Conservation (phyloP, 2,888 invertebrate genomes). For the Pomacea canaliculata region DNA sequence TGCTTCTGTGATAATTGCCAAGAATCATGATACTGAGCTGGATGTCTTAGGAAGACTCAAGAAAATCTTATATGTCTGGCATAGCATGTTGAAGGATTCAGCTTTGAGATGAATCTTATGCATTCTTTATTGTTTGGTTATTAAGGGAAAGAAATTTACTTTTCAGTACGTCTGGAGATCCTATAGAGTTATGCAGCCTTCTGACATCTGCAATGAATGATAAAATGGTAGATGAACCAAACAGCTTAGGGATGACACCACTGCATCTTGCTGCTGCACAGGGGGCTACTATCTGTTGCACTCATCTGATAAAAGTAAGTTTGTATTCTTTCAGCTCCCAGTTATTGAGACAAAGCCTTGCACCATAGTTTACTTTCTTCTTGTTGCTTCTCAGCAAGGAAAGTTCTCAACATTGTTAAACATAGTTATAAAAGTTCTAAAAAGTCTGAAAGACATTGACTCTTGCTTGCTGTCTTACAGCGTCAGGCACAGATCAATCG, state of each 20-base stretch:
- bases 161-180: slow-evolving; percentile 62
- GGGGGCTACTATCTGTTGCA: slow-evolving; percentile 72
- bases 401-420: not conserved
- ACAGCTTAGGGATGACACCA: slow-evolving; percentile 66
- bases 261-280: slow-evolving; percentile 71
- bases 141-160: no score
- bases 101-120: no score
- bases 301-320: slow-evolving; percentile 68
- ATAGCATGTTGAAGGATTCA: no score
- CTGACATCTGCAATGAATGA: slow-evolving; percentile 68
- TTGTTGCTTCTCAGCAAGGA: not conserved
- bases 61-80: no score
- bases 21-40: no score
- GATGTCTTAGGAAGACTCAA: no score
- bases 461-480: slow-evolving; percentile 41
- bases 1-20: not conserved
- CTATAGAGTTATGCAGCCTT: slow-evolving; percentile 70
- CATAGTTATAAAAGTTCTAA: not conserved
- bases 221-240: slow-evolving; percentile 62
- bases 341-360: not conserved
- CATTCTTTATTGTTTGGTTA: no score
- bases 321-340: not conserved
- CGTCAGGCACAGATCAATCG: slow-evolving; percentile 62
- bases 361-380: not conserved
- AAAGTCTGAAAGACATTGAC: not conserved